These are phyloP conservation scores for Scelioninae gen. 2 DNA, from an alignment of 2,888 invertebrate species.

Conservation along the genomic window DNA sequence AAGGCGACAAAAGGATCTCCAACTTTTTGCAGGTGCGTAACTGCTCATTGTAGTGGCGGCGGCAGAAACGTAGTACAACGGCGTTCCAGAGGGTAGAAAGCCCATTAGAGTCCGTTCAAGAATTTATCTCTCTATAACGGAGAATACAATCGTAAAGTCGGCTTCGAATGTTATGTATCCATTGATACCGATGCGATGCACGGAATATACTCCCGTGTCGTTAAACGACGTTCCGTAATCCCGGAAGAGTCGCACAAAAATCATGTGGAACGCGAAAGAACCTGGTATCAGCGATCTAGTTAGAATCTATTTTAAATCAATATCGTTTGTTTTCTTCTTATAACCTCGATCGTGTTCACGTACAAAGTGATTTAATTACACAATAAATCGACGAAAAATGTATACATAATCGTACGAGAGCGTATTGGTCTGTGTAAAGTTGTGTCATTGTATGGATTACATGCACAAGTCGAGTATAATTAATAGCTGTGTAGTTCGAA, in stretches of 20 bases:
- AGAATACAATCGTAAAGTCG: conserved; percentile 67
- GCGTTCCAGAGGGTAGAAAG: conserved; percentile 61
- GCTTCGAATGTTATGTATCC: conserved; percentile 59
- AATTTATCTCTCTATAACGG: conserved; percentile 66
- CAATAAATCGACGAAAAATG: conserved; percentile 27
- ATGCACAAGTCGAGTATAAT: conserved; percentile 6
- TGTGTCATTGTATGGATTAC: conserved; percentile 12
- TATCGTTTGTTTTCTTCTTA: conserved; percentile 43
- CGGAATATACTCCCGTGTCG: conserved; percentile 59
- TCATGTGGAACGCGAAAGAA: conserved; percentile 46
- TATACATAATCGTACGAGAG: conserved; percentile 16
- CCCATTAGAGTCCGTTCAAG: conserved; percentile 64
- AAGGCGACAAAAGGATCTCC: conserved; percentile 53
- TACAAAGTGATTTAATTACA: conserved; percentile 31
- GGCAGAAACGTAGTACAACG: conserved; percentile 45
- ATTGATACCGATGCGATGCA: conserved; percentile 62
- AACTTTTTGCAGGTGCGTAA: conserved; percentile 59
- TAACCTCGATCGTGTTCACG: conserved; percentile 16
- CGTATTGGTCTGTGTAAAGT: conserved; percentile 16
- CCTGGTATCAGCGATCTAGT: conserved; percentile 56
- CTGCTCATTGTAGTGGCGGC: conserved; percentile 53
- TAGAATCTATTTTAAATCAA: conserved; percentile 51
- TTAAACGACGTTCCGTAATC: conserved; percentile 64
- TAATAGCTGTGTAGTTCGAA: conserved; percentile 7
- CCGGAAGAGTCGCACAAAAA: conserved; percentile 62